Evolutionary conservation across 2,888 invertebrate genomes (phyloP).

Genomic region (Trilocha varians): DNA sequence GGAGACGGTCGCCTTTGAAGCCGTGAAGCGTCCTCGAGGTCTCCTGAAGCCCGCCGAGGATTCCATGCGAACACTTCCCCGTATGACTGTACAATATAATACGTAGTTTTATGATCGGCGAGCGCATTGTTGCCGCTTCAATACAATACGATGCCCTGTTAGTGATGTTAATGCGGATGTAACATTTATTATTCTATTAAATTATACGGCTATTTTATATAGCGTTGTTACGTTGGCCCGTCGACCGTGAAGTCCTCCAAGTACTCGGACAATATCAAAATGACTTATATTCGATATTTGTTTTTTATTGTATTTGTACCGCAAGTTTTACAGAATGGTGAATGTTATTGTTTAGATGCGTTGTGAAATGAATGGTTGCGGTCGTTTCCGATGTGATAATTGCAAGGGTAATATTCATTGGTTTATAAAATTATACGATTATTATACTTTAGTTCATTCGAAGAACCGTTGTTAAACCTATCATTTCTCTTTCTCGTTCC

Average conservation of each 20-base stretch:
- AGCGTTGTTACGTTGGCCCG: background rate
- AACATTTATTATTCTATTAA: conserved; percentile 66
- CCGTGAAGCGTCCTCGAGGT: conserved; percentile 29
- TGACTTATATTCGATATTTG: conserved; percentile 11
- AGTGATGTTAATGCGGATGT: conserved; percentile 65
- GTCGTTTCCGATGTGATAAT: background rate
- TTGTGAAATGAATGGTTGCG: background rate
- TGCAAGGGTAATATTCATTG: background rate
- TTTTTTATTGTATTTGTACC: conserved; percentile 6
- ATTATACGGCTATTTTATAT: conserved; percentile 9
- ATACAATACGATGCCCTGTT: conserved; percentile 57
- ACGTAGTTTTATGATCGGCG: conserved; percentile 46
- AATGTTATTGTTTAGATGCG: background rate
- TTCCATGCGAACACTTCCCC: conserved; percentile 31
- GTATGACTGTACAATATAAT: conserved; percentile 53
- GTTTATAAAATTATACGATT: no score
- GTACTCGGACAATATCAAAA: background rate
- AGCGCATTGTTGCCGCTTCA: conserved; percentile 52
- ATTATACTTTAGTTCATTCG: no score
- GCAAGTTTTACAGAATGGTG: background rate
- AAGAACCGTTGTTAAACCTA: no score
- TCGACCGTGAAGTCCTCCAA: background rate
- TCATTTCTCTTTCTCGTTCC: no score
- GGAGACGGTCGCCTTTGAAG: conserved; percentile 22
- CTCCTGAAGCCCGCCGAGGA: conserved; percentile 14